Conservation (phyloP, 1,140 invertebrate genomes). For the Drosophila sucinea region DNA sequence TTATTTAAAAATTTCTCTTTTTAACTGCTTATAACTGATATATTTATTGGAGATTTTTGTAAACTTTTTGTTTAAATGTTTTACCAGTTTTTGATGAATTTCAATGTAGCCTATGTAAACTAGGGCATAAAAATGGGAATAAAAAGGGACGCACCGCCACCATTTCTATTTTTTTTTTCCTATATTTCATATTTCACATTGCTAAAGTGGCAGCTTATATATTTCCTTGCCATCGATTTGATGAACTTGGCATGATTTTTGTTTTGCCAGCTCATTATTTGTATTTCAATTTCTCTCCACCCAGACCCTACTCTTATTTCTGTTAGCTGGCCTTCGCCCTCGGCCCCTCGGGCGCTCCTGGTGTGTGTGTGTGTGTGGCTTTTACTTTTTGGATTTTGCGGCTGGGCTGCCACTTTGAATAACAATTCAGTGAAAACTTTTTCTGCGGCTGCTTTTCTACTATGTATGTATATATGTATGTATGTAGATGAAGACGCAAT, state of each 20-base stretch:
- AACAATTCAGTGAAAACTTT: slow-evolving; percentile 75
- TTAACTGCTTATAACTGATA: no score
- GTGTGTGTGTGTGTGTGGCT: slow-evolving; percentile 44
- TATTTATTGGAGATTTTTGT: no score
- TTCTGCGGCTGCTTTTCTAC: slow-evolving; percentile 62
- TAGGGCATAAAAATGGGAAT: neutral
- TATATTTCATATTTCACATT: slow-evolving; percentile 67
- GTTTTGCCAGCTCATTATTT: slow-evolving; percentile 79
- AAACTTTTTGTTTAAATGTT: no score
- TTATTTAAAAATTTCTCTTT: no score
- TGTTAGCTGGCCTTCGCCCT: neutral
- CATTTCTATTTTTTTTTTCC: slow-evolving; percentile 10
- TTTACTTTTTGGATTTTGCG: slow-evolving; percentile 71
- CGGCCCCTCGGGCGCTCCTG: neutral
- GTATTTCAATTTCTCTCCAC: slow-evolving; percentile 69
- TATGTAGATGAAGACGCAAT: slow-evolving; percentile 74
- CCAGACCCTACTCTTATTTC: neutral
- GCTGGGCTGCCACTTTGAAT: slow-evolving; percentile 73
- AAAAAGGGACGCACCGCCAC: neutral
- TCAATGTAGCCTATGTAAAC: no score
- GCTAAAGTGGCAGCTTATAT: slow-evolving; percentile 69
- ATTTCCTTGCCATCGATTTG: slow-evolving; percentile 64
- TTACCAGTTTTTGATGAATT: no score
- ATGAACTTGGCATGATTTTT: slow-evolving; percentile 75
- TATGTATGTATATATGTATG: slow-evolving; percentile 14